Evolutionary conservation across 35 echinoderm and acorn worm species (phyloP).

Genomic region (Chiridota heheva): DNA sequence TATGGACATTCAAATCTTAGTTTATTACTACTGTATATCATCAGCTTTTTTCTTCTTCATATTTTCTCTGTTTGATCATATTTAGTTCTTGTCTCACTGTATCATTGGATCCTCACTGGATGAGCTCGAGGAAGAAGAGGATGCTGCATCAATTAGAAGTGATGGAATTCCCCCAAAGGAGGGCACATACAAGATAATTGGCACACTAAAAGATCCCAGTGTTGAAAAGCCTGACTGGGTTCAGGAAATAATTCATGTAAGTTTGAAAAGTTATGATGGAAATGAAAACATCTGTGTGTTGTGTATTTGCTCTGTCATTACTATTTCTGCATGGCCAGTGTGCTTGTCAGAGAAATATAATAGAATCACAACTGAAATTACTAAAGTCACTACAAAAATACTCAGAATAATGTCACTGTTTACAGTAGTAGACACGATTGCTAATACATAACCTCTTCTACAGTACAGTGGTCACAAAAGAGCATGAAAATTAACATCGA

Average conservation of each 20-base stretch:
- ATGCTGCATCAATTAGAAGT: conserved; percentile 72
- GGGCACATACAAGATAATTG: conserved; percentile 91
- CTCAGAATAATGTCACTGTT: too few relatives aligned
- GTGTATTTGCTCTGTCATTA: too few relatives aligned
- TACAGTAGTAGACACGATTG: too few relatives aligned
- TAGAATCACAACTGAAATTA: too few relatives aligned
- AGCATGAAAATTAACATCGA: too few relatives aligned
- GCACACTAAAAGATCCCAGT: conserved; percentile 73
- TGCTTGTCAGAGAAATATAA: too few relatives aligned
- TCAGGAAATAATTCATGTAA: conserved; percentile 82
- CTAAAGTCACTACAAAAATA: too few relatives aligned
- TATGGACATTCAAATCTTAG: neutral
- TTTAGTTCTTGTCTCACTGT: conserved; percentile 86
- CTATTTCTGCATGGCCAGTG: too few relatives aligned
- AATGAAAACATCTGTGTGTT: too few relatives aligned
- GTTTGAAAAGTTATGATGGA: too few relatives aligned
- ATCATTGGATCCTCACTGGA: conserved; percentile 90
- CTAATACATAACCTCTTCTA: too few relatives aligned
- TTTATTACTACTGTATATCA: neutral
- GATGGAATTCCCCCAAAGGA: conserved; percentile 83
- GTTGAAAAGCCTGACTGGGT: conserved; percentile 91
- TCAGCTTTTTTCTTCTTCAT: neutral
- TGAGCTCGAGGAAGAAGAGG: conserved; percentile 81
- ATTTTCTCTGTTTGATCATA: conserved; percentile 10
- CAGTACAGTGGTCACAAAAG: too few relatives aligned